Evolutionary conservation across 2,797 vertebrate species (phyloP), one percentile per base, ranked within the genome.

Genomic region (Lagorchestes hirsutus): DNA sequence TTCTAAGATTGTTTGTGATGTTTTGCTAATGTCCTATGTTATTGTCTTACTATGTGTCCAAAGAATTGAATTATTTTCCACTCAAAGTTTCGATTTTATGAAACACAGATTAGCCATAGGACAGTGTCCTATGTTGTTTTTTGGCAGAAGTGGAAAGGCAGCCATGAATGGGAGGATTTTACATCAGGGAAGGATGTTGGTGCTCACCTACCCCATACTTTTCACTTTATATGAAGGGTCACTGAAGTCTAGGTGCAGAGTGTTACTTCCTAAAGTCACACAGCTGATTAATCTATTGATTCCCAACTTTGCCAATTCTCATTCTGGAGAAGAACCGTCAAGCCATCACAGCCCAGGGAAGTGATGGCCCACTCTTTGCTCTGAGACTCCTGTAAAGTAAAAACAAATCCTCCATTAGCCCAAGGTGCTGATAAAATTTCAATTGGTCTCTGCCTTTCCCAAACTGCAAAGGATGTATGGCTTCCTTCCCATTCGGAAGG

Each of bases 401-500:
- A 96, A 92, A 93, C 46, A 94, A 92, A 93, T 90, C 92, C 93
- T 90, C 55, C 29, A 28, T 50, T 55, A 74, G 67, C 27, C 22
- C 22, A 12, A 3, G 74, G 31, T 27, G 40, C 40, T 87, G 9
- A 24, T 27, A 3, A 24, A 24, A 82, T 82, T 46, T 27, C 40
- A 82, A 24, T 74, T 93, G 8, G 28, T 92, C 31, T n/a, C 94
- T 55, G 46, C 59, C 52, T 94, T 74, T 93, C 46, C 62, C 56
- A 59, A 57, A 24, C n/a, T 31, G 92, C 28, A 94, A 10, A 56
- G n/a, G 54, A 18, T 0, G 11, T 54, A 5, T 91, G 92, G 59
- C 74, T 90, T 90, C 56, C 18, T 90, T 90, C 91, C 40, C 40
- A 95, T 96, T 92, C 90, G 46, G 91, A 94, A 96, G 82, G 14